Evolutionary conservation across 2,797 vertebrate species (phyloP).

Genomic region (Lepus townsendii): DNA sequence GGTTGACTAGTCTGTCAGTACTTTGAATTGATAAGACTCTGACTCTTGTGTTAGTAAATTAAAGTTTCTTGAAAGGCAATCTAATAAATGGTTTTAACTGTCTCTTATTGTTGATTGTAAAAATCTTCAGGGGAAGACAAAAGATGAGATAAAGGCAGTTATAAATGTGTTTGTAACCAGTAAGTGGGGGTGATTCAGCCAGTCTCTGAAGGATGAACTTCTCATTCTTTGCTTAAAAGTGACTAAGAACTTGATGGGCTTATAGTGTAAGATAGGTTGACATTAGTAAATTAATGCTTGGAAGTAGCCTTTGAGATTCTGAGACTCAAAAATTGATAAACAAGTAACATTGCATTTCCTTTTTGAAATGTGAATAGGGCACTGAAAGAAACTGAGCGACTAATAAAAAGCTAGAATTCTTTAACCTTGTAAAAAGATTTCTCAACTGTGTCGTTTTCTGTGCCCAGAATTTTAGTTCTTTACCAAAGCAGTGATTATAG

Average conservation of each 20-base stretch:
- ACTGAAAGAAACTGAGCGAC: background rate
- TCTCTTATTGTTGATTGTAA: conserved; percentile 69
- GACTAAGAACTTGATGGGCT: conserved; percentile 28
- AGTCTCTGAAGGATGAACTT: conserved; percentile 53
- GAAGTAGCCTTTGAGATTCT: conserved; percentile 55
- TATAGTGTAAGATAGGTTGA: conserved; percentile 54
- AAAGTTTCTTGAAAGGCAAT: conserved; percentile 71
- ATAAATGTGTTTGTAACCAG: conserved; percentile 11
- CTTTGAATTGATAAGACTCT: conserved; percentile 71
- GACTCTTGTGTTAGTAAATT: conserved; percentile 69
- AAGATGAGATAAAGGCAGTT: conserved; percentile 55
- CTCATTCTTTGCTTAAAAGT: conserved; percentile 36
- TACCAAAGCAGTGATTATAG: conserved; percentile 37
- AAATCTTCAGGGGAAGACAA: conserved; percentile 56
- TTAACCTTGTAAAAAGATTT: conserved; percentile 8
- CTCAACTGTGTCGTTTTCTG: conserved; percentile 16
- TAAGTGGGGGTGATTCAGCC: background rate
- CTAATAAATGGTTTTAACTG: conserved; percentile 54
- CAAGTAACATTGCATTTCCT: background rate
- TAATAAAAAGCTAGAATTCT: background rate
- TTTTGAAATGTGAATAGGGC: conserved; percentile 40
- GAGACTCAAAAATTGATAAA: conserved; percentile 56
- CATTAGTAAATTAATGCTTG: conserved; percentile 17
- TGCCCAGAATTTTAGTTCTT: background rate
- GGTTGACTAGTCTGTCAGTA: conserved; percentile 67